Evolutionary conservation across 2,113 vertebrate genomes (phyloP).

Genomic region (Seriola rivoliana): DNA sequence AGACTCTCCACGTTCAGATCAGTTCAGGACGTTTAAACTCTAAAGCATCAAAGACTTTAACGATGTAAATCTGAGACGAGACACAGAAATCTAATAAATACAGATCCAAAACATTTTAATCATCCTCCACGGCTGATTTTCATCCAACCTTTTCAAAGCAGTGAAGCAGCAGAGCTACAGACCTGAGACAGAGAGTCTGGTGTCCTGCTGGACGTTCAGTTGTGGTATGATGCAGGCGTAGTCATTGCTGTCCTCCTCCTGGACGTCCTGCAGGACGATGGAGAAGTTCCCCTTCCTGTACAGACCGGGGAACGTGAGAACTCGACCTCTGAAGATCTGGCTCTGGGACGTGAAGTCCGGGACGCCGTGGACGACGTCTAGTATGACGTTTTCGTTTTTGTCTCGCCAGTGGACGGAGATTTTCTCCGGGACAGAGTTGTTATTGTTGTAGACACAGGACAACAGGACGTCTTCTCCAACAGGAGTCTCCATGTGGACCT

Average conservation of each 20-base stretch:
- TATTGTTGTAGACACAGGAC: not conserved
- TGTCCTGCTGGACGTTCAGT: accelerated
- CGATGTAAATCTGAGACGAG: too few species aligned
- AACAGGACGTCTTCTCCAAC: not conserved
- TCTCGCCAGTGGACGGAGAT: constrained; percentile 5
- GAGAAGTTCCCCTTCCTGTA: constrained; percentile 16
- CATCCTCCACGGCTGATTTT: too few species aligned
- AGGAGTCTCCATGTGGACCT: accelerated
- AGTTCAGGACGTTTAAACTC: too few species aligned
- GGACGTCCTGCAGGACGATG: not conserved
- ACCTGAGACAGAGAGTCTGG: not conserved
- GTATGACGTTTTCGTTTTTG: not conserved
- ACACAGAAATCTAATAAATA: too few species aligned
- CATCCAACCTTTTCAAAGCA: too few species aligned
- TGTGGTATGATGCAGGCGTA: not conserved
- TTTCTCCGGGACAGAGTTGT: accelerated
- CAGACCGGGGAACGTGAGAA: accelerated
- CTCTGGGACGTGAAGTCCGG: accelerated
- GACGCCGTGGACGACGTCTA: not conserved
- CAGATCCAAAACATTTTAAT: too few species aligned
- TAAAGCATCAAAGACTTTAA: too few species aligned
- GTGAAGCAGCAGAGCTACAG: not conserved
- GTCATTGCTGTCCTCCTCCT: not conserved
- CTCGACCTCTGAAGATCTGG: accelerated
- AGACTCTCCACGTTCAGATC: too few species aligned